A percentile compares a stretch with the other conserved stretches of the same genome.
phyloP scores from a whole-genome alignment of 2,113 vertebrate species.

The Morone chrysops region DNA sequence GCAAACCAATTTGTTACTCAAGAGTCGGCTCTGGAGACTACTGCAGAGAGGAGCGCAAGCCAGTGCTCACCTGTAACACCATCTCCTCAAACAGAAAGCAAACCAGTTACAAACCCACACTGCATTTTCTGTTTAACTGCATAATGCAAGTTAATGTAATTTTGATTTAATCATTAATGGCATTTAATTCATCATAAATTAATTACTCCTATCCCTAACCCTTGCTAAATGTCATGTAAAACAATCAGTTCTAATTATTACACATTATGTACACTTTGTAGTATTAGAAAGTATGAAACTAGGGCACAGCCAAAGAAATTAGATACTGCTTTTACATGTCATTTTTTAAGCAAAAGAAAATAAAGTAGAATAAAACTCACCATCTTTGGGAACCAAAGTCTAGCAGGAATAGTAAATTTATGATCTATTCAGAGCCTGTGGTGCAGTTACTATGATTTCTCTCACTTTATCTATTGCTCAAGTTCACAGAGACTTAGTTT shows the following conservation, averaged over 20 bases:
- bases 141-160: not conserved
- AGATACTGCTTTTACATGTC: not conserved
- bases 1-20: not conserved
- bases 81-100: constrained; percentile 8
- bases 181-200: not conserved
- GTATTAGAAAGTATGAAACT: not conserved
- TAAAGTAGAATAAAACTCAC: not conserved
- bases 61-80: constrained; percentile 5
- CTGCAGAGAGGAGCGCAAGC: too few relatives aligned
- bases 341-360: not conserved
- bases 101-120: not conserved
- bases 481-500: constrained; percentile 24
- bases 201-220: not conserved
- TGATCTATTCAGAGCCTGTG: constrained; percentile 9
- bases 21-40: not conserved
- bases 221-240: not conserved
- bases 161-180: too few relatives aligned
- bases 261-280: not conserved
- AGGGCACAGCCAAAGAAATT: not conserved
- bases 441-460: constrained; percentile 23
- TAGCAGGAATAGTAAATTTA: constrained; percentile 4
- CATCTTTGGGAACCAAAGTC: constrained; percentile 20
- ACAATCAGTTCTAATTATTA: not conserved
- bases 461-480: constrained; percentile 22
- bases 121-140: not conserved